These are phyloP conservation scores for Dreissena polymorpha DNA, from an alignment of 1,140 invertebrate species.

Conservation along the genomic window DNA sequence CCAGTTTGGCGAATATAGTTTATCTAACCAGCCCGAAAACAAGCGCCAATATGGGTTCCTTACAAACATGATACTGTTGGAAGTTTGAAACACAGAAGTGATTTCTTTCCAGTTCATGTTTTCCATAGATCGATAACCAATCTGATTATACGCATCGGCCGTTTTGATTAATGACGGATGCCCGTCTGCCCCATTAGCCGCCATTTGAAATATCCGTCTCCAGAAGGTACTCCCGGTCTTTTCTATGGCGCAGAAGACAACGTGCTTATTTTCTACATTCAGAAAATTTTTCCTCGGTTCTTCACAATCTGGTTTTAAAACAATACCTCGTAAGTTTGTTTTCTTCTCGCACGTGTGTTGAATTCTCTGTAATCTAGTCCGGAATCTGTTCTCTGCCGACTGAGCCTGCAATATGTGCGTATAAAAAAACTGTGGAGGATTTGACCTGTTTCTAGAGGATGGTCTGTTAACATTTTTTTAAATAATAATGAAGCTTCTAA, in stretches of 20 bases:
- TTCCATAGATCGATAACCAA: slow-evolving; percentile 11
- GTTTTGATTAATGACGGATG: slow-evolving; percentile 16
- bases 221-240: slow-evolving; percentile 51
- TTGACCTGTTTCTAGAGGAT: too few species aligned
- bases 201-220: slow-evolving; percentile 31
- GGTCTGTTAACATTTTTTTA: too few species aligned
- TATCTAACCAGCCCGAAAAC: slow-evolving; percentile 45
- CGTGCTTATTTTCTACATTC: background rate
- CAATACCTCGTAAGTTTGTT: too few species aligned
- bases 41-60: slow-evolving; percentile 28
- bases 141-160: background rate
- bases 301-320: background rate
- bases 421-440: too few species aligned
- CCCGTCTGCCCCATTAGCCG: background rate
- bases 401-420: too few species aligned
- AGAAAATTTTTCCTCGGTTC: background rate
- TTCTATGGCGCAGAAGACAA: slow-evolving; percentile 37
- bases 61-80: slow-evolving; percentile 29
- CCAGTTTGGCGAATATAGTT: slow-evolving; percentile 31
- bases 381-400: too few species aligned
- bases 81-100: background rate
- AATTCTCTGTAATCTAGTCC: too few species aligned
- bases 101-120: background rate
- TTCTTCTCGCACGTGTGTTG: too few species aligned
- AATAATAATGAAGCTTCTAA: too few species aligned